Evolutionary conservation across 2,797 vertebrate species (phyloP).

Genomic region (Sitta carolinensis): DNA sequence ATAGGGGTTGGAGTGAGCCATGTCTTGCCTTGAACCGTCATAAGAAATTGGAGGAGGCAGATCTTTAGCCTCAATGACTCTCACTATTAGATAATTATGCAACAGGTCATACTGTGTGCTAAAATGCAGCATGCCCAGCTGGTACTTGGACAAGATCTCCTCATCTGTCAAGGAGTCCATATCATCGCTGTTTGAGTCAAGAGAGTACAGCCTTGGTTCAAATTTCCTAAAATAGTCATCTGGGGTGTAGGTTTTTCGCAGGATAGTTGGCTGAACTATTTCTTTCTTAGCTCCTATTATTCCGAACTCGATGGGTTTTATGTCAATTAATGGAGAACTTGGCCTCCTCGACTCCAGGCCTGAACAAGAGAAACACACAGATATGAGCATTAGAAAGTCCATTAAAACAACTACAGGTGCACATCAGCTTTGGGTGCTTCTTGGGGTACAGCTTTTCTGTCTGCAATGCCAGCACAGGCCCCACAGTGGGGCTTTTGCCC

Average conservation of each 20-base stretch:
- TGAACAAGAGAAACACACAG: constrained; percentile 9
- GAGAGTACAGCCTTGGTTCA: constrained; percentile 85
- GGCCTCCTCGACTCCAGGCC: constrained; percentile 83
- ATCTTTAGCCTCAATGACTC: constrained; percentile 88
- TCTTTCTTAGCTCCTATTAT: constrained; percentile 85
- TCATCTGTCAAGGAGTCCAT: constrained; percentile 87
- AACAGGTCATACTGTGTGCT: constrained; percentile 88
- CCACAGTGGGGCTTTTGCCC: background rate
- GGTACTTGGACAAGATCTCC: constrained; percentile 86
- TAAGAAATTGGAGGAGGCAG: constrained; percentile 83
- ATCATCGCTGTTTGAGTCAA: constrained; percentile 81
- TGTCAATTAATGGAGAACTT: constrained; percentile 84
- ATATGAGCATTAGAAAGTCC: background rate
- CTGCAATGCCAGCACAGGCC: background rate
- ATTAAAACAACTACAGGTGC: accelerated
- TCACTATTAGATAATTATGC: constrained; percentile 82
- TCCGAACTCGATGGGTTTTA: constrained; percentile 88
- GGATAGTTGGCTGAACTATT: constrained; percentile 82
- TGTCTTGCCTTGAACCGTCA: constrained; percentile 81
- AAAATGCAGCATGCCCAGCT: constrained; percentile 90
- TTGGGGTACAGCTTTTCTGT: background rate
- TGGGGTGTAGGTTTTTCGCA: constrained; percentile 79
- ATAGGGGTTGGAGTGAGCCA: constrained; percentile 89
- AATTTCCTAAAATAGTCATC: constrained; percentile 87
- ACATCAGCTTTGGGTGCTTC: background rate